These are phyloP conservation scores for Oikopleura vanhoeffeni DNA, from an alignment of 23 tunicate species.

Conservation along the genomic window DNA sequence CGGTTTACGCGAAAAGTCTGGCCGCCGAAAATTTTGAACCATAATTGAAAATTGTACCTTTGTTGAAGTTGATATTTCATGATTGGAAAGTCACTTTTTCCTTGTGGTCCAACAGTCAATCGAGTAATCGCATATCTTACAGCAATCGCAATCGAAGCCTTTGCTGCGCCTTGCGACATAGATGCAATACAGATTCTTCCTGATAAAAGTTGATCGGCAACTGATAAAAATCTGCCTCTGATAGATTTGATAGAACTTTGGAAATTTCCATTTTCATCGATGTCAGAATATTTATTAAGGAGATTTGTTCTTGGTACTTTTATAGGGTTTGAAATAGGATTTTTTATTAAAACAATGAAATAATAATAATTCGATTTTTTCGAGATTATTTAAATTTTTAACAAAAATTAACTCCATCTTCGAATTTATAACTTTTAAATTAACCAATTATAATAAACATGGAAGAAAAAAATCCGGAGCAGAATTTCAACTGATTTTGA, in stretches of 20 bases:
- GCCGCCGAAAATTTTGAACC: no score
- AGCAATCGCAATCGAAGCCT: slow-evolving; percentile 61
- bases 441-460: no score
- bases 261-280: slow-evolving; percentile 55
- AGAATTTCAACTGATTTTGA: no score
- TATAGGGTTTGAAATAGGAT: no score
- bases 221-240: slow-evolving; percentile 71
- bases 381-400: no score
- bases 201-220: slow-evolving; percentile 80
- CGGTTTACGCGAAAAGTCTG: no score
- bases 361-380: no score
- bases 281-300: slow-evolving; percentile 78
- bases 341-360: no score
- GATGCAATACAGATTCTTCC: slow-evolving; percentile 99
- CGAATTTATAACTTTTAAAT: no score
- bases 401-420: no score
- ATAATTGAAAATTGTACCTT: no score
- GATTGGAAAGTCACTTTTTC: slow-evolving; percentile 75
- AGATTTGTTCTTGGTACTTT: slow-evolving; percentile 80
- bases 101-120: slow-evolving; percentile 60
- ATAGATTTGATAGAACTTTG: slow-evolving; percentile 36
- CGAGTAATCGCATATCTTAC: slow-evolving; percentile 69
- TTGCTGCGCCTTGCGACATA: slow-evolving; percentile 73
- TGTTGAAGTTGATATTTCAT: slow-evolving; percentile 43
- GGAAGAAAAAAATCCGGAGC: no score